A percentile compares a stretch with the other conserved stretches of the same genome.
Evolutionary conservation across 2,888 invertebrate species (phyloP).

Genomic region (Chesias legatella): DNA sequence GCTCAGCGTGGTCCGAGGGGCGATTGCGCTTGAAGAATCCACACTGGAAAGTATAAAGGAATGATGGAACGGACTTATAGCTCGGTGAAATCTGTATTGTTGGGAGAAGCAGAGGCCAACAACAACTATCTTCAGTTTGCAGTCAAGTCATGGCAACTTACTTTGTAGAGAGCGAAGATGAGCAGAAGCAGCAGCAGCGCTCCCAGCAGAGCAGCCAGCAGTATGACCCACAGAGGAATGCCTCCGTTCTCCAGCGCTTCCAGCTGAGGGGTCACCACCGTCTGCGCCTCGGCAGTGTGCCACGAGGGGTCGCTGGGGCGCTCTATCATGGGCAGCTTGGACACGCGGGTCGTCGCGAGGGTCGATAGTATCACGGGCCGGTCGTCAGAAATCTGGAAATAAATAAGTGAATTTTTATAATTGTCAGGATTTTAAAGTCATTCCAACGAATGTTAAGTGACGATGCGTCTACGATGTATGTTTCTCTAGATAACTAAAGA

Average conservation of each 20-base stretch:
- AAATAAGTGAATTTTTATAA: background rate
- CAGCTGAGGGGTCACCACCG: constrained; percentile 84
- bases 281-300: constrained; percentile 85
- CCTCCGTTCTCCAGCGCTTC: constrained; percentile 83
- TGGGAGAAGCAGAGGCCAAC: too few species aligned
- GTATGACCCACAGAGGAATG: constrained; percentile 92
- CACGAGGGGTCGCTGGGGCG: constrained; percentile 81
- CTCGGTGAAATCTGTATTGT: too few species aligned
- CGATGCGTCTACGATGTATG: too few species aligned
- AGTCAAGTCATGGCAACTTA: constrained; percentile 50
- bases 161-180: constrained; percentile 90
- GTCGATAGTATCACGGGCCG: constrained; percentile 86
- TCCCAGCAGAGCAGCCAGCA: constrained; percentile 91
- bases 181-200: constrained; percentile 88
- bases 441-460: too few species aligned
- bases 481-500: too few species aligned
- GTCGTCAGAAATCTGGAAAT: constrained; percentile 57
- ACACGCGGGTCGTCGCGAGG: constrained; percentile 86
- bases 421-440: too few species aligned
- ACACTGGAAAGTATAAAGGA: constrained; percentile 80
- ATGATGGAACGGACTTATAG: too few species aligned
- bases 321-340: constrained; percentile 86
- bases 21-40: constrained; percentile 96
- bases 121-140: too few species aligned
- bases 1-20: constrained; percentile 89